Percentiles rank a stretch among this genome's conserved stretches.
These are phyloP conservation scores for Microvelia longipes DNA, from an alignment of 1,140 invertebrate genomes.

Conservation along the genomic window DNA sequence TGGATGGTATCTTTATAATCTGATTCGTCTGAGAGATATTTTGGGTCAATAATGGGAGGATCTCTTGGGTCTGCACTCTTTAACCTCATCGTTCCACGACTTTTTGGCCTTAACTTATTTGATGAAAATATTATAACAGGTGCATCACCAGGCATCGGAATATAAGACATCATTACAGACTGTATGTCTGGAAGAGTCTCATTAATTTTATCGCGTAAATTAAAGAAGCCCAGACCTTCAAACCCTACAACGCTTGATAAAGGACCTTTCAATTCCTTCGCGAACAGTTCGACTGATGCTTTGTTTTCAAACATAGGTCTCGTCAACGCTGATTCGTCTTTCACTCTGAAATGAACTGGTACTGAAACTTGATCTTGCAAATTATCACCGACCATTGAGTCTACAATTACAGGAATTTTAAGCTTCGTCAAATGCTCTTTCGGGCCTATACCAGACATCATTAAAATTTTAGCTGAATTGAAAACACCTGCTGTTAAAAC, in stretches of 20 bases:
- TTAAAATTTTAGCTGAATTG: constrained; percentile 30
- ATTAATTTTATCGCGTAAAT: constrained; percentile 38
- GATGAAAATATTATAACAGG: constrained; percentile 5
- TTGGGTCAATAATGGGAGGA: constrained; percentile 10
- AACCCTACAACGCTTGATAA: constrained; percentile 34
- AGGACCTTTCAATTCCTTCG: constrained; percentile 16
- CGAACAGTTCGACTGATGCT: constrained; percentile 6
- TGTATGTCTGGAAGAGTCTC: constrained; percentile 43
- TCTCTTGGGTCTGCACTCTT: neutral
- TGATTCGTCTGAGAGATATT: neutral
- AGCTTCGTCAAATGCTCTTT: constrained; percentile 10
- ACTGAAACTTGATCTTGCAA: constrained; percentile 55
- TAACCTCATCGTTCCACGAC: constrained; percentile 2
- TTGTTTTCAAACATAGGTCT: constrained; percentile 12
- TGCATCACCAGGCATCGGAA: constrained; percentile 27
- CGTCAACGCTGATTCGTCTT: constrained; percentile 31
- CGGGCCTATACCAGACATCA: constrained; percentile 17
- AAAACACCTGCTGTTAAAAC: constrained; percentile 49
- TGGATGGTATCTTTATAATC: neutral
- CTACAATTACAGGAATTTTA: constrained; percentile 33
- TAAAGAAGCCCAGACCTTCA: constrained; percentile 46
- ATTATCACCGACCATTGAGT: constrained; percentile 43
- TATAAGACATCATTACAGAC: constrained; percentile 36
- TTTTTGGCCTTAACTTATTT: neutral
- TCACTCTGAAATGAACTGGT: constrained; percentile 45